Conservation (phyloP, 2,888 invertebrate species). For the Auanema freiburgensis region DNA sequence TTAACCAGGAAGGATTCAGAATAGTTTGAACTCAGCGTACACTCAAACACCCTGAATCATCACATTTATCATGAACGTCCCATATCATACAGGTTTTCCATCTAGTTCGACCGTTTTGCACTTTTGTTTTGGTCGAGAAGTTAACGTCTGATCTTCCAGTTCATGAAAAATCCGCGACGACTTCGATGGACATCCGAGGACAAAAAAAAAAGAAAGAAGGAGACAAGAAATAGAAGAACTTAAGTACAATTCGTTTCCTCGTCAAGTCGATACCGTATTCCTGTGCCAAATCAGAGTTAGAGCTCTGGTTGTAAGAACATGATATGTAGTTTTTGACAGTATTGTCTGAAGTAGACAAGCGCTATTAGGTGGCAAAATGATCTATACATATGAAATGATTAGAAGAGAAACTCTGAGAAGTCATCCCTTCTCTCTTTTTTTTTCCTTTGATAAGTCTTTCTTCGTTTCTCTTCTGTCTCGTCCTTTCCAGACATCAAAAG, state of each 20-base stretch:
- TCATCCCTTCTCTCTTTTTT: not conserved
- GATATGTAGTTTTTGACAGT: no score
- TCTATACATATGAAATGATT: not conserved
- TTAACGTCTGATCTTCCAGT: slow-evolving; percentile 6
- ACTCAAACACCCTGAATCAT: no score
- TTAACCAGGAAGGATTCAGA: no score
- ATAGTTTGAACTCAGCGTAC: no score
- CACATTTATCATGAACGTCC: no score
- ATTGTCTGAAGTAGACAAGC: no score
- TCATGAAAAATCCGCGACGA: slow-evolving; percentile 8
- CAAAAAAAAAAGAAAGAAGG: not conserved
- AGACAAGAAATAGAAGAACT: slow-evolving; percentile 12
- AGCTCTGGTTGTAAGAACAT: no score
- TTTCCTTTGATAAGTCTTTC: not conserved
- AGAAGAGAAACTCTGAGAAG: not conserved
- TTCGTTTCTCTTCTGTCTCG: not conserved
- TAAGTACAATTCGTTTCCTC: slow-evolving; percentile 18
- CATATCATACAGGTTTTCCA: no score
- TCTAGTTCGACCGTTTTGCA: no score
- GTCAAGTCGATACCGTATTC: no score
- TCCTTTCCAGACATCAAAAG: not conserved
- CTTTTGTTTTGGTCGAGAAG: no score
- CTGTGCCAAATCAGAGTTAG: no score
- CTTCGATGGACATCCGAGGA: slow-evolving; percentile 17
- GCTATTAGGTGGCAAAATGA: not conserved